Percentiles rank a stretch among this genome's conserved stretches.
Evolutionary conservation across 2,888 invertebrate species (phyloP).

Genomic region (Phengaris alcon): DNA sequence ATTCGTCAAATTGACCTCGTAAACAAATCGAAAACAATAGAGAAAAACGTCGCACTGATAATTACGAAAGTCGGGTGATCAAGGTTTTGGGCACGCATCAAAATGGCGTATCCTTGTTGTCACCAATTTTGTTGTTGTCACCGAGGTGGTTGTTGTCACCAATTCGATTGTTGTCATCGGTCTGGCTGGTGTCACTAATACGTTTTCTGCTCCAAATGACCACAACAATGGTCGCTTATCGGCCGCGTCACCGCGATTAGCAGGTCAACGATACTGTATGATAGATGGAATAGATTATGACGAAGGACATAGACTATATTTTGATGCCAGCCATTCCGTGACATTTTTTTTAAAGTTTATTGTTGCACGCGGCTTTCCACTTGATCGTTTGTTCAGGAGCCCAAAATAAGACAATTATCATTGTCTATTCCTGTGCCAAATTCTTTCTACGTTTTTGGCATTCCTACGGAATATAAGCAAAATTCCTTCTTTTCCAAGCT

Average conservation of each 20-base stretch:
- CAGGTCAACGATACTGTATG: background rate
- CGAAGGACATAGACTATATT: background rate
- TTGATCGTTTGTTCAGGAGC: no score
- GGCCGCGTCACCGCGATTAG: conserved; percentile 33
- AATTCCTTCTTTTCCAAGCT: no score
- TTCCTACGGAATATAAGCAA: no score
- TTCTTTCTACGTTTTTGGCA: no score
- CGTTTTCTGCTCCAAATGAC: conserved; percentile 59
- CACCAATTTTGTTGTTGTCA: background rate
- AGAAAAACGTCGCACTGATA: background rate
- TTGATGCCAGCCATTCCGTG: background rate
- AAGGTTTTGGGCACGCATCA: background rate
- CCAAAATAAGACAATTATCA: no score
- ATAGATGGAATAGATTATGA: background rate
- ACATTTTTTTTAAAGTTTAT: no score
- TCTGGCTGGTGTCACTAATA: background rate
- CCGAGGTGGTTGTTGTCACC: background rate
- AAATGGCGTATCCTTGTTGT: background rate
- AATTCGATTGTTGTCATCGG: background rate
- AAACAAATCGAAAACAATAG: background rate
- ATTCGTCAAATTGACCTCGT: background rate
- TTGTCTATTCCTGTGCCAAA: no score
- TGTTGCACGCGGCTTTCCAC: no score
- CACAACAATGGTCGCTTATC: conserved; percentile 49
- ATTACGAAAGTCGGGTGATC: conserved; percentile 7